A percentile compares a stretch with the other conserved stretches of the same genome.
These are phyloP conservation scores for Rhea americana DNA, from an alignment of 2,113 vertebrate species.

Conservation along the genomic window DNA sequence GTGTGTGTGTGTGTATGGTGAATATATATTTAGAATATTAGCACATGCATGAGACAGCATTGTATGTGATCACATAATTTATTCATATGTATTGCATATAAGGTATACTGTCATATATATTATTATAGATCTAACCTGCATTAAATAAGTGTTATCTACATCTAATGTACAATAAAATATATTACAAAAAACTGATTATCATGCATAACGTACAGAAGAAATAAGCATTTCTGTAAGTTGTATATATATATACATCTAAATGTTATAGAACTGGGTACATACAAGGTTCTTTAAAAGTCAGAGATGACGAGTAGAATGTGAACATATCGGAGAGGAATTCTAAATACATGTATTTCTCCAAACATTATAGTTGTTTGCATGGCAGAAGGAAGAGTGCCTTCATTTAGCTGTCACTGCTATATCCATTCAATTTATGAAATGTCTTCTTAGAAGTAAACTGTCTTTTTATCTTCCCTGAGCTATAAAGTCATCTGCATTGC, in stretches of 20 bases:
- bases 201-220: not conserved
- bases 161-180: not conserved
- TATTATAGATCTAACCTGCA: not conserved
- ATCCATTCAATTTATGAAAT: conserved; percentile 10
- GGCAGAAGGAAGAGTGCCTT: conserved; percentile 4
- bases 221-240: not conserved
- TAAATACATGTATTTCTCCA: not conserved
- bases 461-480: conserved; percentile 28
- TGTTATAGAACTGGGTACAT: not conserved
- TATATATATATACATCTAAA: not conserved
- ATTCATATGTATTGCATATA: not conserved
- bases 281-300: not conserved
- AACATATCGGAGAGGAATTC: not conserved
- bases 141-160: not conserved
- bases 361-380: not conserved
- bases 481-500: conserved; percentile 20
- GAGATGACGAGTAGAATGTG: not conserved
- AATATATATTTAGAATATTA: not conserved
- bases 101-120: not conserved
- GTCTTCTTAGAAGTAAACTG: not conserved
- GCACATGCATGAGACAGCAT: not conserved
- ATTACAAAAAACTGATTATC: not conserved
- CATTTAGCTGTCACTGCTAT: not conserved
- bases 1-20: not conserved
- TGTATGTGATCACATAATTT: not conserved